These are phyloP conservation scores for Schrankia costaestrigalis DNA, from an alignment of 2,888 invertebrate species.

Conservation along the genomic window DNA sequence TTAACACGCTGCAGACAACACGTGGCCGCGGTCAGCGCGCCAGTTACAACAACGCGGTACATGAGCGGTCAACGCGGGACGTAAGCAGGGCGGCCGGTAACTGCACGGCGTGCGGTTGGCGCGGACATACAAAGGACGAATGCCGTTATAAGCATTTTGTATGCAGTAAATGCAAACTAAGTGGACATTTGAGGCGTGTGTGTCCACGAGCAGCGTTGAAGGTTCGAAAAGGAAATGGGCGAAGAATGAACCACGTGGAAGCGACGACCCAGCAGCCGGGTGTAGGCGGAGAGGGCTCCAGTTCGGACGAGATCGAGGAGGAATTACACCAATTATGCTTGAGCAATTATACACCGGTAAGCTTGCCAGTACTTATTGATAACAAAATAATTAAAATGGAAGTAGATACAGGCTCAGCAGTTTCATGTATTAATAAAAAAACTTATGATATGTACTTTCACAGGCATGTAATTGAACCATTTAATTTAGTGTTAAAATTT, in stretches of 20 bases:
- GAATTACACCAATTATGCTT: background rate
- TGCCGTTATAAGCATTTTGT: background rate
- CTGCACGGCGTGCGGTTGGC: background rate
- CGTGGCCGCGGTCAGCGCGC: background rate
- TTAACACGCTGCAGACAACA: background rate
- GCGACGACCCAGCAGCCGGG: no score
- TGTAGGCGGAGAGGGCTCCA: background rate
- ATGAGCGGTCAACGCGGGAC: background rate
- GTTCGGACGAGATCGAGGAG: background rate
- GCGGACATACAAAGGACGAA: background rate
- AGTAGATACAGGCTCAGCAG: no score
- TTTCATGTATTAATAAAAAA: no score
- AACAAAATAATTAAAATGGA: background rate
- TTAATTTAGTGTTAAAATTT: background rate
- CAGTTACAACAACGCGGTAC: background rate
- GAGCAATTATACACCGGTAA: background rate
- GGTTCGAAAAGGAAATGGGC: background rate
- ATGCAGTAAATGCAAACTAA: background rate
- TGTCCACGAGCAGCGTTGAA: background rate
- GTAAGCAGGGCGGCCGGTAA: background rate
- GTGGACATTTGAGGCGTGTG: background rate
- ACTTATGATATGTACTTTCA: background rate
- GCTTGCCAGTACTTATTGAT: background rate
- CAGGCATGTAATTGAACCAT: background rate
- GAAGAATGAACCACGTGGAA: background rate